Conservation (phyloP, 2,113 vertebrate species). For the Mesembrinibis cayennensis region DNA sequence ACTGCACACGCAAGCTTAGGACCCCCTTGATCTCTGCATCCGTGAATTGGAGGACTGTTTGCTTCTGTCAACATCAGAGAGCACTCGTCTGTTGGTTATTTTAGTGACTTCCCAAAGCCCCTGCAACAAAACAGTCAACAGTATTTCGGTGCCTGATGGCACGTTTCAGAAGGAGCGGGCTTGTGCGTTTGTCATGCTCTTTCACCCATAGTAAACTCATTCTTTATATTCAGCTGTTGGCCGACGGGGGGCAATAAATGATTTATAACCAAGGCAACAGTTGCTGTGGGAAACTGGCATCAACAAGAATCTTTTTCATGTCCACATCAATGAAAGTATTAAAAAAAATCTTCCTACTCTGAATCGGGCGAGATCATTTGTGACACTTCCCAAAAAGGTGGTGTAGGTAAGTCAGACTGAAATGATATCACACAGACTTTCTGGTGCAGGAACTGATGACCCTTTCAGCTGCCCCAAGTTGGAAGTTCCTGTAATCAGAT, state of each 20-base stretch:
- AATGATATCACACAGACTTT: background rate
- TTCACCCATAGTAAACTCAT: background rate
- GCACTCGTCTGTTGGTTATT: background rate
- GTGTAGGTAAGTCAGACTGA: background rate
- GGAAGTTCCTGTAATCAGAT: background rate
- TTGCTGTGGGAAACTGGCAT: slow-evolving; percentile 57
- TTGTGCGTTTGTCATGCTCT: background rate
- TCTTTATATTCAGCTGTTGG: slow-evolving; percentile 38
- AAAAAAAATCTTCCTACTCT: background rate
- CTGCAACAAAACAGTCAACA: background rate
- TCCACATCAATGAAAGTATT: background rate
- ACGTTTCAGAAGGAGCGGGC: background rate
- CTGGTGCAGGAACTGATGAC: background rate
- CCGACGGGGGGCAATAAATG: slow-evolving; percentile 35
- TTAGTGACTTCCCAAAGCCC: background rate
- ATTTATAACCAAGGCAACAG: slow-evolving; percentile 70
- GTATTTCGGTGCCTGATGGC: background rate
- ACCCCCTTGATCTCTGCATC: background rate
- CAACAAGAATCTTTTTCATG: slow-evolving; percentile 52
- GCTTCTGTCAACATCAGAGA: background rate
- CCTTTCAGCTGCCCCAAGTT: background rate
- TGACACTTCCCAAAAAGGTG: background rate
- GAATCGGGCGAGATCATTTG: background rate
- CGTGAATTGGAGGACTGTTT: background rate
- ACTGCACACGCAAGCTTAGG: background rate